Evolutionary conservation across 2,113 vertebrate species (phyloP).

Genomic region (Spilogale gracilis): DNA sequence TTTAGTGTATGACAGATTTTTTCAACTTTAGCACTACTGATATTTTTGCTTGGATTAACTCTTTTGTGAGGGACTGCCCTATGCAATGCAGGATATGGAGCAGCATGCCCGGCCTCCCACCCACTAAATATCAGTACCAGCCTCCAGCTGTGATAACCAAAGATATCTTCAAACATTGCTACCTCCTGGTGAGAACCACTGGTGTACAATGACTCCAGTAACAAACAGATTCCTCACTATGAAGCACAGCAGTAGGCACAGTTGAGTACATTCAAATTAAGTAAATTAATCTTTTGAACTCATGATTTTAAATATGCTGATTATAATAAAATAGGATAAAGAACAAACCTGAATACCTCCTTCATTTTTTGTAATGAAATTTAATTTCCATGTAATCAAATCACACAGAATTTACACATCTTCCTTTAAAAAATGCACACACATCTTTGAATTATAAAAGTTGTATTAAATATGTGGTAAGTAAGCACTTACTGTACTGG

Average conservation of each 20-base stretch:
- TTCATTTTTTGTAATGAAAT: slow-evolving; percentile 35
- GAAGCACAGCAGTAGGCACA: neutral
- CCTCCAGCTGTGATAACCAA: neutral
- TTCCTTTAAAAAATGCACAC: neutral
- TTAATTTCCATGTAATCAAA: slow-evolving; percentile 33
- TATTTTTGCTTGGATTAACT: neutral
- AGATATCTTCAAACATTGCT: neutral
- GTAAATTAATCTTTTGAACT: slow-evolving; percentile 33
- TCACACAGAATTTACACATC: neutral
- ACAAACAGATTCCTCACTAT: neutral
- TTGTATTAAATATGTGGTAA: neutral
- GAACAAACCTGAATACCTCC: neutral
- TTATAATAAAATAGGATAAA: slow-evolving; percentile 21
- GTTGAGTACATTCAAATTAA: slow-evolving; percentile 22
- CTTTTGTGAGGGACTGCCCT: neutral
- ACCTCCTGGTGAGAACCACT: neutral
- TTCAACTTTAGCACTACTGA: neutral
- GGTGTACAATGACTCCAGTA: neutral
- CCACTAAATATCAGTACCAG: neutral
- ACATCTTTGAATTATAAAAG: slow-evolving; percentile 39
- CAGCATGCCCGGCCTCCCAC: neutral
- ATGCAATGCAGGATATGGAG: neutral
- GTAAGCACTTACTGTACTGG: slow-evolving; percentile 30
- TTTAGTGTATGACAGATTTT: neutral
- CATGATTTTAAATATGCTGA: slow-evolving; percentile 27